These are phyloP conservation scores for Macaca fascicularis DNA, from an alignment of 2,113 vertebrate genomes.

Conservation along the genomic window DNA sequence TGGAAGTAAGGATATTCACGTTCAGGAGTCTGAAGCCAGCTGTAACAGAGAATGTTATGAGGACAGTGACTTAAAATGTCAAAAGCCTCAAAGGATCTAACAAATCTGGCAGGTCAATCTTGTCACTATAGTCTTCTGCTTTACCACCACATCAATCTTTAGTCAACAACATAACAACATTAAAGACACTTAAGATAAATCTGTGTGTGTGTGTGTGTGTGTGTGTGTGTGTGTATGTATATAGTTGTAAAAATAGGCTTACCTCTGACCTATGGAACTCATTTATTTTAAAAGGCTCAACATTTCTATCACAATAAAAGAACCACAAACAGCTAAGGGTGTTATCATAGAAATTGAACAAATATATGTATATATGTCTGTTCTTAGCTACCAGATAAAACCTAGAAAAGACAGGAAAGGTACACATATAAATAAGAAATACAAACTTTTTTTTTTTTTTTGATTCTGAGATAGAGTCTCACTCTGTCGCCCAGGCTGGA, in stretches of 20 bases:
- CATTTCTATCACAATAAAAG: neutral
- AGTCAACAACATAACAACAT: conserved; percentile 1
- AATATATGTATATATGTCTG: neutral
- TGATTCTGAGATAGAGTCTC: too few relatives aligned
- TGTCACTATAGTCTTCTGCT: neutral
- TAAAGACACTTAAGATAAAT: neutral
- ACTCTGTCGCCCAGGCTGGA: too few relatives aligned
- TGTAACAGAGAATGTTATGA: neutral
- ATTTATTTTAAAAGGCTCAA: neutral
- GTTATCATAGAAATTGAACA: neutral
- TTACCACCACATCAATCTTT: neutral
- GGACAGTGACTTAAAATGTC: neutral
- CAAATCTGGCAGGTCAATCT: neutral
- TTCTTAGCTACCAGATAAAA: neutral
- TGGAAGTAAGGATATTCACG: neutral
- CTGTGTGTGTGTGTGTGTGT: too few relatives aligned
- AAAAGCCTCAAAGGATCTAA: neutral
- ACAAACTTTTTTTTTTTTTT: neutral
- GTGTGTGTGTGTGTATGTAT: too few relatives aligned
- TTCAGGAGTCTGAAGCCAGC: neutral
- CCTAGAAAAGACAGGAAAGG: neutral
- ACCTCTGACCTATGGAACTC: neutral
- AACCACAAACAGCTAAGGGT: neutral
- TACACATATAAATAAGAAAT: neutral
- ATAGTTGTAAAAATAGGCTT: neutral